Percentiles rank a stretch among this genome's conserved stretches.
phyloP scores from a whole-genome alignment of 2,797 vertebrate species.

The Microctenopoma stevenorrisi region DNA sequence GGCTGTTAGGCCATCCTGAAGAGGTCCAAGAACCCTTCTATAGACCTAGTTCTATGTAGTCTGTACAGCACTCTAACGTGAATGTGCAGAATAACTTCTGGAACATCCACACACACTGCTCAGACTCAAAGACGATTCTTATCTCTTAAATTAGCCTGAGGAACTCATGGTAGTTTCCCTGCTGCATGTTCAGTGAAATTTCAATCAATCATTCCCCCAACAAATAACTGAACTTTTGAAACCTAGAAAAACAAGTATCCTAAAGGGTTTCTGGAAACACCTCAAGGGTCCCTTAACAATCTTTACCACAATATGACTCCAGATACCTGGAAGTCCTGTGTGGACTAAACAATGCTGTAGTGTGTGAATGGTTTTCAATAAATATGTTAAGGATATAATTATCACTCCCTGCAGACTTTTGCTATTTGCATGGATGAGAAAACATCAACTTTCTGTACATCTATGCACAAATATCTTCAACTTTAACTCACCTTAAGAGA shows the following conservation, averaged over 20 bases:
- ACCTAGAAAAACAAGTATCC: background rate
- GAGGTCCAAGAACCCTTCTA: slow-evolving; percentile 12
- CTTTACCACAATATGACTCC: background rate
- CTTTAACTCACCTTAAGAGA: slow-evolving; percentile 76
- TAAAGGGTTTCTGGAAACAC: background rate
- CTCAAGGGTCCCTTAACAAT: too few relatives aligned
- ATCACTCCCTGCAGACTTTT: too few relatives aligned
- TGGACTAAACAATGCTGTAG: background rate
- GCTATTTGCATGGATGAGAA: too few relatives aligned
- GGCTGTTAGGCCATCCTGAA: background rate
- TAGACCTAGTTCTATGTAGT: background rate
- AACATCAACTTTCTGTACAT: background rate
- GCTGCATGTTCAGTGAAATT: background rate
- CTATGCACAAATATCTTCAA: too few relatives aligned
- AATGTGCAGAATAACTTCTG: background rate
- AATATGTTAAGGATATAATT: too few relatives aligned
- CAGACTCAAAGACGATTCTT: background rate
- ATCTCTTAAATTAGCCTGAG: background rate
- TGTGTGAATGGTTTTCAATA: too few relatives aligned
- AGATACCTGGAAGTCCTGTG: background rate
- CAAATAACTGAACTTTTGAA: background rate
- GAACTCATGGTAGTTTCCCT: background rate
- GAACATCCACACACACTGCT: background rate
- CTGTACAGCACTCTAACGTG: background rate
- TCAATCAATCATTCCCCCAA: background rate